Base-by-base conservation (phyloP, 2,888 invertebrate genomes). In the Thecocarcelia acutangulata region DNA sequence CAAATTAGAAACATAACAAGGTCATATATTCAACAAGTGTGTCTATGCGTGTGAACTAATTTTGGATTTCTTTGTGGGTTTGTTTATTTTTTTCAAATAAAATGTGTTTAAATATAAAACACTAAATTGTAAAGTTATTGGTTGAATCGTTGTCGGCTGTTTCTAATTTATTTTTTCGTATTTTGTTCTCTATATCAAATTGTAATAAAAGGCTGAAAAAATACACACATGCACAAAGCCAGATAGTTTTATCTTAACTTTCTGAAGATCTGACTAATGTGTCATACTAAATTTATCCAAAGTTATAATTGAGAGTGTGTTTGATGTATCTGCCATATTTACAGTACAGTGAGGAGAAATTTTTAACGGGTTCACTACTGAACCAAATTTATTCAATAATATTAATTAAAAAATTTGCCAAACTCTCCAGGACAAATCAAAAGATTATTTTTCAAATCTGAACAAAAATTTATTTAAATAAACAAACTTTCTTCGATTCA, bases 261-360 rank as follows among this genome's bases (percentile, higher is more conserved):
- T 73, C 19, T 28, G 40, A 37, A 68, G 28, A 68, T 66, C 66
- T 75, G n/a, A n/a, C n/a, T n/a, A 66, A 70, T 73, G 77, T 77
- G 77, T 61, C 64, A 77, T n/a, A n/a, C n/a, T n/a, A 69, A 46
- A 44, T 8, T 9, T 15, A 44, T 24, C 24, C n/a, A 19, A 33
- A 33, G 33, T 8, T 33, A 9, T 33, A 8, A 3, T 9, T 33
- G 5, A 6, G 33, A 33, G 33, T 33, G 33, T 33, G 33, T 9
- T 33, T 33, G 4, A 9, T 33, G 9, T 33, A n/a, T n/a, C n/a
- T n/a, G n/a, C 33, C 8, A 33, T 8, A 9, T 33, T 3, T 24
- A 5, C 24, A n/a, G 24, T 24, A 24, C 24, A 24, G 24, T 24
- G 24, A 24, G 24, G 24, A 24, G 24, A 2, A 24, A 24, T 3